A percentile compares a stretch with the other conserved stretches of the same genome.
These are phyloP conservation scores for Mesorhabditis spiculigera DNA, from an alignment of 2,888 invertebrate genomes.

Conservation along the genomic window DNA sequence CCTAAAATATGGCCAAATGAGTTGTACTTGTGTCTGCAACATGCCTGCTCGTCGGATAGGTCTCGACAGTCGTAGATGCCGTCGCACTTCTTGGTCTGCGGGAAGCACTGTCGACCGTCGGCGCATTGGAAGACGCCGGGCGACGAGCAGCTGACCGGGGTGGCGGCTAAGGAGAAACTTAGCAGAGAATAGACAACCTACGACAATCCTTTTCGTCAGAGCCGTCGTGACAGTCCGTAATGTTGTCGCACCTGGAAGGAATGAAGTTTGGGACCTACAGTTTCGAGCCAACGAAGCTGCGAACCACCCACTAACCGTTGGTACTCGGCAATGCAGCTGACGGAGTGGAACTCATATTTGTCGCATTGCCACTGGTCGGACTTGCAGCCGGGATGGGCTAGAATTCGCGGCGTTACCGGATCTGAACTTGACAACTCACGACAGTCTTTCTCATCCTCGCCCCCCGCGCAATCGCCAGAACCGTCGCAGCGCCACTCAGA, in stretches of 20 bases:
- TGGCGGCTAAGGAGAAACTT: conserved; percentile 28
- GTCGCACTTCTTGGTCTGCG: conserved; percentile 83
- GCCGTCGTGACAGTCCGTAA: conserved; percentile 88
- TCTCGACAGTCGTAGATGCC: conserved; percentile 79
- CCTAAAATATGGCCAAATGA: conserved; percentile 61
- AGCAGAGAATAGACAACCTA: conserved; percentile 67
- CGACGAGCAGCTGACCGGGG: conserved; percentile 39
- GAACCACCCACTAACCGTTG: conserved; percentile 65
- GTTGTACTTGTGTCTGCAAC: not conserved
- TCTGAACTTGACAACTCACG: conserved; percentile 33
- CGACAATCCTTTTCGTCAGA: conserved; percentile 88
- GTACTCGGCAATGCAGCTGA: conserved; percentile 88
- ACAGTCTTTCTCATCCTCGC: conserved; percentile 56
- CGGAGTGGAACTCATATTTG: conserved; percentile 87
- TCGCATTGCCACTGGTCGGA: conserved; percentile 80
- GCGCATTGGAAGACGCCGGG: conserved; percentile 72
- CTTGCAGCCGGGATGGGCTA: conserved; percentile 92
- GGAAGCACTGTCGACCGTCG: conserved; percentile 76
- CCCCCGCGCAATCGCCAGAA: conserved; percentile 70
- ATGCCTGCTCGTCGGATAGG: conserved; percentile 71
- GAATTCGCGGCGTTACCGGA: conserved; percentile 44
- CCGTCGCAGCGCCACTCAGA: conserved; percentile 55
- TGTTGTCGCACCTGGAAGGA: conserved; percentile 75
- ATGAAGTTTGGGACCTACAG: conserved; percentile 9
- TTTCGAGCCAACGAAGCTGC: not conserved